Evolutionary conservation across 2,888 invertebrate species (phyloP).

Genomic region (Smittia sp.): DNA sequence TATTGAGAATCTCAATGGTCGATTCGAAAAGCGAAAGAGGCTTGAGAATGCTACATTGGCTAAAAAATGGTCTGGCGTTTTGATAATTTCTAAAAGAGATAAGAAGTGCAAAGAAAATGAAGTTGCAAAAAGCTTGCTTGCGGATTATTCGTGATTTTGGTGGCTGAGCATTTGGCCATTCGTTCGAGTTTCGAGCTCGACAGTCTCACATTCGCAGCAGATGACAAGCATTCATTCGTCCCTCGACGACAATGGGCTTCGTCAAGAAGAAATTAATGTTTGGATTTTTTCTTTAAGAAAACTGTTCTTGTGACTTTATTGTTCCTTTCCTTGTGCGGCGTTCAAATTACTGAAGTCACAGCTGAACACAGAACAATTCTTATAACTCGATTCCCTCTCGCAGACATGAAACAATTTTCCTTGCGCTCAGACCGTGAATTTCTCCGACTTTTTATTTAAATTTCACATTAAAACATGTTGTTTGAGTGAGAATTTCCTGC

Average conservation of each 20-base stretch:
- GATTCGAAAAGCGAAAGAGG: too few species aligned
- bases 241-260: too few species aligned
- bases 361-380: neutral
- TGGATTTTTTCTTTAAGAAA: neutral
- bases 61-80: neutral
- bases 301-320: neutral
- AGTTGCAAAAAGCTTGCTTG: neutral
- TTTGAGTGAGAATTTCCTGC: neutral
- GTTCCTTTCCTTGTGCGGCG: neutral
- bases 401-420: neutral
- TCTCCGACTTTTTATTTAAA: neutral
- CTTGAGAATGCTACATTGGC: too few species aligned
- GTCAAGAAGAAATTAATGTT: too few species aligned
- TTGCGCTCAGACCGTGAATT: constrained; percentile 9
- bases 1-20: too few species aligned
- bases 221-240: neutral
- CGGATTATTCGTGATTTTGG: neutral
- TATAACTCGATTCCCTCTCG: neutral
- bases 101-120: neutral
- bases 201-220: neutral
- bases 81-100: neutral
- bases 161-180: neutral
- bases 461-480: neutral
- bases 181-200: neutral
- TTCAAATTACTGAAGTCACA: neutral